Percentiles rank a stretch among this genome's conserved stretches.
Evolutionary conservation across 2,113 vertebrate genomes (phyloP).

Genomic region (Lagenorhynchus albirostris): DNA sequence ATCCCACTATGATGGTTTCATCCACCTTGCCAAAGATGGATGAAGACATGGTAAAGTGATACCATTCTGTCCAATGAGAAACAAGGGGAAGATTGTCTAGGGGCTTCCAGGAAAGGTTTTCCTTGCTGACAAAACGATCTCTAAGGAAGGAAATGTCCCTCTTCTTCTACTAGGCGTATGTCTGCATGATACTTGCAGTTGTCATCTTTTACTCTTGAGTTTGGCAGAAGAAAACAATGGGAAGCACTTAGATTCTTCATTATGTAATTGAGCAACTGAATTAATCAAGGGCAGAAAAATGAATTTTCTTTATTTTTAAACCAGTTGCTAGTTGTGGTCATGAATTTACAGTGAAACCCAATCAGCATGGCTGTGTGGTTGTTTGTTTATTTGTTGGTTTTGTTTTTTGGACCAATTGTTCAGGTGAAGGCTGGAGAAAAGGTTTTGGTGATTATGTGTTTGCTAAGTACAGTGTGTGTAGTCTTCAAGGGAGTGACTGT

Average conservation of each 20-base stretch:
- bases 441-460: background rate
- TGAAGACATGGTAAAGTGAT: background rate
- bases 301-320: slow-evolving; percentile 21
- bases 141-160: background rate
- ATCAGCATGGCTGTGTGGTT: background rate
- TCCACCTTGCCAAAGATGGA: background rate
- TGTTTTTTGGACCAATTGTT: background rate
- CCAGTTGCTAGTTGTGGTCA: background rate
- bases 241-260: background rate
- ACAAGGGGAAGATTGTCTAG: background rate
- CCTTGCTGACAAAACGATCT: background rate
- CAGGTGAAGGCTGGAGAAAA: background rate
- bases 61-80: background rate
- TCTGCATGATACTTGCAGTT: background rate
- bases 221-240: background rate
- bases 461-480: background rate
- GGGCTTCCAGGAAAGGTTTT: background rate
- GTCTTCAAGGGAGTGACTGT: background rate
- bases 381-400: background rate
- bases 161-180: background rate
- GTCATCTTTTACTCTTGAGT: background rate
- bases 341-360: background rate
- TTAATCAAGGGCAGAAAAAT: background rate
- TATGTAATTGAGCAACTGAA: background rate
- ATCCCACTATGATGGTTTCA: background rate